A percentile compares a stretch with the other conserved stretches of the same genome.
These are phyloP conservation scores for Azemiops feae DNA, from an alignment of 2,113 vertebrate genomes.

Conservation along the genomic window DNA sequence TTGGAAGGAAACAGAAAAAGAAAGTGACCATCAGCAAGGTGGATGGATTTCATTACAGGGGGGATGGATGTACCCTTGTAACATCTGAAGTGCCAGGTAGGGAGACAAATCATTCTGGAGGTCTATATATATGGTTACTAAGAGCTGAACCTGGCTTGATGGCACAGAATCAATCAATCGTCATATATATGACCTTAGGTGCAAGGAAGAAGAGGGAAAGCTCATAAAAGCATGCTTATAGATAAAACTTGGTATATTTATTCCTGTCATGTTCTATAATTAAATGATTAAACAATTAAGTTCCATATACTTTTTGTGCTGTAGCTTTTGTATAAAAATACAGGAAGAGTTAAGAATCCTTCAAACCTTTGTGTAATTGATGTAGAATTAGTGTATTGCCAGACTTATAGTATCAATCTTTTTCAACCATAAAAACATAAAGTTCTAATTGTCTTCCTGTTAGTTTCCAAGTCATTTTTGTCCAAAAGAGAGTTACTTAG, in stretches of 20 bases:
- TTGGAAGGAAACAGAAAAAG: background rate
- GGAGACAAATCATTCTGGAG: background rate
- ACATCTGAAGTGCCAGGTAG: background rate
- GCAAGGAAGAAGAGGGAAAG: background rate
- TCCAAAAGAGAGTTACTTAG: background rate
- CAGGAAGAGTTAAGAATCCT: background rate
- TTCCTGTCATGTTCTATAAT: background rate
- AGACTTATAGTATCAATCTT: background rate
- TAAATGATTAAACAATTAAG: background rate
- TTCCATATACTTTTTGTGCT: background rate
- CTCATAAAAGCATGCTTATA: background rate
- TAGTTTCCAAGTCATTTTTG: background rate
- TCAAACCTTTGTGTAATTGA: background rate
- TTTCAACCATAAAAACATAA: background rate
- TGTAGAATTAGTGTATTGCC: background rate
- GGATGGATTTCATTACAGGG: background rate
- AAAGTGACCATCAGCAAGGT: background rate
- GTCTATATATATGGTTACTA: background rate
- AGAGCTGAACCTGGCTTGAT: background rate
- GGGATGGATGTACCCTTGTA: background rate
- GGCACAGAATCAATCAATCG: background rate
- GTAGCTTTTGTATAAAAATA: background rate
- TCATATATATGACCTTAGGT: background rate
- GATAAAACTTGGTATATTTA: background rate
- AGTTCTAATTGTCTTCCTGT: background rate